A percentile compares a stretch with the other conserved stretches of the same genome.
phyloP scores from a whole-genome alignment of 2,797 vertebrate genomes.

The Agapornis canus region DNA sequence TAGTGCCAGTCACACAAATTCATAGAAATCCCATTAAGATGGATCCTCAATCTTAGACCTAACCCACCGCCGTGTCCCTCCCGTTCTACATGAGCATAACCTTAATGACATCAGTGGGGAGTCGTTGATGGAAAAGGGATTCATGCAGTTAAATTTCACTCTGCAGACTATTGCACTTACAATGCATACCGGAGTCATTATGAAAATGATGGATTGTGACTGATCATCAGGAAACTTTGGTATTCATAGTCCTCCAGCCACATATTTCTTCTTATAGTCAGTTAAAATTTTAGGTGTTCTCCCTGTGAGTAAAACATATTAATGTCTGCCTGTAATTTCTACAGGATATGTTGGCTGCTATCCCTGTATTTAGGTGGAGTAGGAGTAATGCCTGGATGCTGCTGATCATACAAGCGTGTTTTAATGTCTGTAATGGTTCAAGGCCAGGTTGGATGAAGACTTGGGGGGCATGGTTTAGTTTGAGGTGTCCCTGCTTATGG shows the following conservation, averaged over 20 bases:
- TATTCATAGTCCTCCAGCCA: not conserved
- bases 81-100: not conserved
- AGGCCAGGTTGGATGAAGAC: too few species aligned
- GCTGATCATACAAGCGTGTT: not conserved
- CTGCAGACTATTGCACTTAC: not conserved
- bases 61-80: not conserved
- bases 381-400: not conserved
- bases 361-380: not conserved
- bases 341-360: not conserved
- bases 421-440: not conserved
- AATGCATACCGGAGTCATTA: not conserved
- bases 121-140: not conserved
- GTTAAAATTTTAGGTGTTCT: not conserved
- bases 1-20: fast-evolving
- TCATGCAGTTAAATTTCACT: not conserved
- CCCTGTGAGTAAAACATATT: not conserved
- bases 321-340: not conserved
- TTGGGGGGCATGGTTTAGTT: too few species aligned
- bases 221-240: not conserved
- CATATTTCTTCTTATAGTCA: not conserved
- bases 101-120: not conserved
- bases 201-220: not conserved
- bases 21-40: not conserved
- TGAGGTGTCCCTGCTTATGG: too few species aligned
- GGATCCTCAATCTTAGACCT: not conserved